A percentile compares a stretch with the other conserved stretches of the same genome.
Evolutionary conservation across 2,113 vertebrate species (phyloP).

Genomic region (Furnarius figulus): DNA sequence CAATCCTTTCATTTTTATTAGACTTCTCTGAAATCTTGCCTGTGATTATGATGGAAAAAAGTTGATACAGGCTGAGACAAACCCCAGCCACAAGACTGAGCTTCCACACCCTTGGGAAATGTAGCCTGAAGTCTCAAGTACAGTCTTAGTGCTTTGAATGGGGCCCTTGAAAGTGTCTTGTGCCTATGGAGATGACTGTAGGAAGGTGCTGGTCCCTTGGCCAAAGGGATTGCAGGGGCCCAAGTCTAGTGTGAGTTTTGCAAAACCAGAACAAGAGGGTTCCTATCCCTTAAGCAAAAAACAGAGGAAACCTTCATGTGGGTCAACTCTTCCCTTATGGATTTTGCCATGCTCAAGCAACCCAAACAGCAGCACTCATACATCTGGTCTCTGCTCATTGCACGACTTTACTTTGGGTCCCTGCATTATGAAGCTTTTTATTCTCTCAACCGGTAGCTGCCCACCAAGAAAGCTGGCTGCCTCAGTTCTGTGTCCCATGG

Average conservation of each 20-base stretch:
- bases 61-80: neutral
- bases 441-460: neutral
- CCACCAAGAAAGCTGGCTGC: neutral
- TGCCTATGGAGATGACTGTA: neutral
- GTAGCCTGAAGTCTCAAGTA: neutral
- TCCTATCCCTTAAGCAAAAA: neutral
- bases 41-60: neutral
- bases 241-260: neutral
- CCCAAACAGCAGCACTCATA: neutral
- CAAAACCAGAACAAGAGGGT: neutral
- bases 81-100: neutral
- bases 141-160: neutral
- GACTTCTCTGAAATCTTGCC: neutral
- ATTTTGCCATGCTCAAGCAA: neutral
- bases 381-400: neutral
- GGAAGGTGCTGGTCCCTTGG: neutral
- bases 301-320: neutral
- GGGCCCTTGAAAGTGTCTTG: neutral
- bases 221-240: neutral
- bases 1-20: neutral
- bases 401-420: neutral
- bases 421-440: neutral
- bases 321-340: neutral
- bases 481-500: neutral
- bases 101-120: neutral